These are phyloP conservation scores for Ceratoteleas bidentatus DNA, from an alignment of 1,140 invertebrate species.

Conservation along the genomic window DNA sequence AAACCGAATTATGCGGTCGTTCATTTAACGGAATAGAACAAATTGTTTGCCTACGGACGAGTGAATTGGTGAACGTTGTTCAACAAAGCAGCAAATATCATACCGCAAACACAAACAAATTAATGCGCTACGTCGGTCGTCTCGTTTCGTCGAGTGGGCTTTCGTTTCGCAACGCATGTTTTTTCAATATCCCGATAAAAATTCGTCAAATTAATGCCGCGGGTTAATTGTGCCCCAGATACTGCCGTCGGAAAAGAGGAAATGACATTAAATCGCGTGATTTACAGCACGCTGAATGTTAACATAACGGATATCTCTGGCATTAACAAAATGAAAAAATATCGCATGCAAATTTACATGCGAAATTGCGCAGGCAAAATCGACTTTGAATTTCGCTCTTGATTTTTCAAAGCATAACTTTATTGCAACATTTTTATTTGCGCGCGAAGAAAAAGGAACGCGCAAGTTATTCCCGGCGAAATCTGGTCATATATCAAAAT, in stretches of 20 bases:
- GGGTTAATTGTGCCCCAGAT: background rate
- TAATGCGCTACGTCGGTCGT: conserved; percentile 18
- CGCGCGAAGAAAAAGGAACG: conserved; percentile 7
- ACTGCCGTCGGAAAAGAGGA: background rate
- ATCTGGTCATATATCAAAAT: conserved; percentile 31
- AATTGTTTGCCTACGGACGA: conserved; percentile 20
- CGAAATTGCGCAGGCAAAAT: no score
- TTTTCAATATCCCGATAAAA: conserved; percentile 1
- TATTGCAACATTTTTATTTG: conserved; percentile 10
- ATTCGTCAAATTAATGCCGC: no score
- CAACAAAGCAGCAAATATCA: conserved; percentile 46
- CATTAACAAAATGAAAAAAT: no score
- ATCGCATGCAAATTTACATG: background rate
- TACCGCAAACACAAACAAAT: conserved; percentile 38
- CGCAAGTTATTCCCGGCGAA: conserved; percentile 29
- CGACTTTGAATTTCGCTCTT: no score
- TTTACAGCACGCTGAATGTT: background rate
- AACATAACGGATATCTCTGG: no score
- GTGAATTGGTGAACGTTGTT: conserved; percentile 24
- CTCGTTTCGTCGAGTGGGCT: conserved; percentile 2
- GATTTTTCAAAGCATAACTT: no score
- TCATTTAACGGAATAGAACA: conserved; percentile 43
- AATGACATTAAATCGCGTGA: background rate
- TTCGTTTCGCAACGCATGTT: background rate
- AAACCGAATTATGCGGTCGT: conserved; percentile 5